Percentiles rank a stretch among this genome's conserved stretches.
These are phyloP conservation scores for Calyptomena viridis DNA, from an alignment of 2,113 vertebrate genomes.

Conservation along the genomic window DNA sequence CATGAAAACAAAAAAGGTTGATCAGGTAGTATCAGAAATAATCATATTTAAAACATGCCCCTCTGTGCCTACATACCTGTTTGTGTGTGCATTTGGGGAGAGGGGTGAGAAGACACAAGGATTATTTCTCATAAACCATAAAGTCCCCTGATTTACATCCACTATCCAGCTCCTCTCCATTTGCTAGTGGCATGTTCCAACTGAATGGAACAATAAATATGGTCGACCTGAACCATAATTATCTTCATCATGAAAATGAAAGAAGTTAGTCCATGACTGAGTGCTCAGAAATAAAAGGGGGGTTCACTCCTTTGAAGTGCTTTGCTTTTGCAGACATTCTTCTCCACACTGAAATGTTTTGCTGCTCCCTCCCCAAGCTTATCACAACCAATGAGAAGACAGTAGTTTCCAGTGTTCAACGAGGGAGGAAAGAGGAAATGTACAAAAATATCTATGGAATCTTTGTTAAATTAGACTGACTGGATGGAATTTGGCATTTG, in stretches of 20 bases:
- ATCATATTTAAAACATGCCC: background rate
- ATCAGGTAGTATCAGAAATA: background rate
- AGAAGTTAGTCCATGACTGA: slow-evolving; percentile 11
- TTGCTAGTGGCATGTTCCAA: background rate
- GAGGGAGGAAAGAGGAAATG: background rate
- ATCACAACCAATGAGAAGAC: background rate
- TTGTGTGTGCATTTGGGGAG: too few species aligned
- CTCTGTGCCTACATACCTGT: background rate
- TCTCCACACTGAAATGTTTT: background rate
- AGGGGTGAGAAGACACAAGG: background rate
- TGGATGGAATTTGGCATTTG: slow-evolving; percentile 48
- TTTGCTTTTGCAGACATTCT: slow-evolving; percentile 22
- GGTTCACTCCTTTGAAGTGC: background rate
- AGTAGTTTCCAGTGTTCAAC: slow-evolving; percentile 16
- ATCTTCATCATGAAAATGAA: background rate
- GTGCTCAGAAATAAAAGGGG: slow-evolving; percentile 9
- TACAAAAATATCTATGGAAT: slow-evolving; percentile 68
- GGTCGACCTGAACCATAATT: background rate
- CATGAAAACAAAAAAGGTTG: background rate
- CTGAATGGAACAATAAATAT: background rate
- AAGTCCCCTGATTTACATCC: background rate
- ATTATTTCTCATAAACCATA: background rate
- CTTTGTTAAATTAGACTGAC: slow-evolving; percentile 8
- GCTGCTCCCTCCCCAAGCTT: slow-evolving; percentile 18
- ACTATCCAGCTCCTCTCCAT: background rate